phyloP scores from a whole-genome alignment of 2,888 invertebrate species.

The Taenaris catops region DNA sequence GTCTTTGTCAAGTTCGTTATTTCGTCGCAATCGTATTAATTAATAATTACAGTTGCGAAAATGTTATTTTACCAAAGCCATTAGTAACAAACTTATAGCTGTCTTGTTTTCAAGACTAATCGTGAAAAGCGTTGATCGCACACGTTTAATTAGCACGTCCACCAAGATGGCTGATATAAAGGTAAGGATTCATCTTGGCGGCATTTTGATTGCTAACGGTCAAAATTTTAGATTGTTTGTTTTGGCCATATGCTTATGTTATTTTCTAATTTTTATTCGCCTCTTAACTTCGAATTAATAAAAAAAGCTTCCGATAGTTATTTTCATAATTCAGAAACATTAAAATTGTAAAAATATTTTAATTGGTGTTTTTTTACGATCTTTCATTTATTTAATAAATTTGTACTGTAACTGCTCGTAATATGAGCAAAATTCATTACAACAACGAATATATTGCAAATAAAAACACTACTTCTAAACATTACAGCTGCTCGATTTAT shows the following conservation, averaged over 20 bases:
- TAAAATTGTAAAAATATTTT: too few relatives aligned
- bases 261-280: slow-evolving; percentile 1
- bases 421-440: too few relatives aligned
- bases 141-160: slow-evolving; percentile 43
- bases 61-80: slow-evolving; percentile 49
- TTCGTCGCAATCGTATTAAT: slow-evolving; percentile 41
- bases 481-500: too few relatives aligned
- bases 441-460: too few relatives aligned
- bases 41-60: slow-evolving; percentile 36
- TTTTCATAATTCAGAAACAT: too few relatives aligned
- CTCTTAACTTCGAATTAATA: too few relatives aligned
- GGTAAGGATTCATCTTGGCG: slow-evolving; percentile 67
- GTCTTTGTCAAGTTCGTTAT: slow-evolving; percentile 49
- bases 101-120: slow-evolving; percentile 45
- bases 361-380: too few relatives aligned
- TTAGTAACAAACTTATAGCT: slow-evolving; percentile 37
- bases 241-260: slow-evolving; percentile 17
- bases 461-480: too few relatives aligned
- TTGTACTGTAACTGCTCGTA: too few relatives aligned
- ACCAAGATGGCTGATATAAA: slow-evolving; percentile 78
- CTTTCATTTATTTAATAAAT: too few relatives aligned
- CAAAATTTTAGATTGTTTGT: slow-evolving; percentile 37
- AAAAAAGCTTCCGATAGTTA: too few relatives aligned
- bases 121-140: slow-evolving; percentile 58
- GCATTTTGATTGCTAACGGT: slow-evolving; percentile 72